phyloP scores from a whole-genome alignment of 2,113 vertebrate species.

The Podarcis cretensis region DNA sequence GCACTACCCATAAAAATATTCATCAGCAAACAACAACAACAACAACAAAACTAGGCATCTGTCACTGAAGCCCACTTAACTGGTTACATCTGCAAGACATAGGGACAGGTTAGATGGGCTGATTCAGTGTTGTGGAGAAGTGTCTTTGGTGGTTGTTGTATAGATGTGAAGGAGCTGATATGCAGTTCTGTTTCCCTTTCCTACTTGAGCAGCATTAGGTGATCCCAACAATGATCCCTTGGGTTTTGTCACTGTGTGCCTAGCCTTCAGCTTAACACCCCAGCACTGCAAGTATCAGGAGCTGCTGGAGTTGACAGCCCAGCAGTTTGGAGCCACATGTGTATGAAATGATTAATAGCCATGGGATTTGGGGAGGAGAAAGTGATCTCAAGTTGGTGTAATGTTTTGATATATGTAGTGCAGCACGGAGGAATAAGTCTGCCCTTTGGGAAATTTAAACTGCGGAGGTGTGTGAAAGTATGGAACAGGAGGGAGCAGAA shows the following conservation, averaged over 20 bases:
- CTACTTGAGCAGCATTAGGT: neutral
- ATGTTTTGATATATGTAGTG: slow-evolving; percentile 13
- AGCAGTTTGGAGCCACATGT: neutral
- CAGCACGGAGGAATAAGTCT: slow-evolving; percentile 6
- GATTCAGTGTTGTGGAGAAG: neutral
- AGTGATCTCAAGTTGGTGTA: slow-evolving; percentile 2
- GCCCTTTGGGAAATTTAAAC: slow-evolving; percentile 20
- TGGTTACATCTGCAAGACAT: neutral
- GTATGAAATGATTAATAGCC: slow-evolving; percentile 15
- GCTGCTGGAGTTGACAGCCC: neutral
- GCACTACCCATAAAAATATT: neutral
- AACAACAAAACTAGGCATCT: neutral
- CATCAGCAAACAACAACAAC: neutral
- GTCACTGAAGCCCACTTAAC: neutral
- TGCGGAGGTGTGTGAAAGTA: neutral
- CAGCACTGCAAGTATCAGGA: neutral
- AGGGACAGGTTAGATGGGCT: neutral
- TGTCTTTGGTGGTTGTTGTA: neutral
- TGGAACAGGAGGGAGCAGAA: neutral
- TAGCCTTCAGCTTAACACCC: neutral
- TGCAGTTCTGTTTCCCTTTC: neutral
- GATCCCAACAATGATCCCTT: neutral
- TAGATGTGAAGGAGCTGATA: neutral
- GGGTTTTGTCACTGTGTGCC: neutral
- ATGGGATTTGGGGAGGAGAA: neutral